Base-by-base conservation (phyloP, 2,113 vertebrate species). In the Tautogolabrus adspersus region DNA sequence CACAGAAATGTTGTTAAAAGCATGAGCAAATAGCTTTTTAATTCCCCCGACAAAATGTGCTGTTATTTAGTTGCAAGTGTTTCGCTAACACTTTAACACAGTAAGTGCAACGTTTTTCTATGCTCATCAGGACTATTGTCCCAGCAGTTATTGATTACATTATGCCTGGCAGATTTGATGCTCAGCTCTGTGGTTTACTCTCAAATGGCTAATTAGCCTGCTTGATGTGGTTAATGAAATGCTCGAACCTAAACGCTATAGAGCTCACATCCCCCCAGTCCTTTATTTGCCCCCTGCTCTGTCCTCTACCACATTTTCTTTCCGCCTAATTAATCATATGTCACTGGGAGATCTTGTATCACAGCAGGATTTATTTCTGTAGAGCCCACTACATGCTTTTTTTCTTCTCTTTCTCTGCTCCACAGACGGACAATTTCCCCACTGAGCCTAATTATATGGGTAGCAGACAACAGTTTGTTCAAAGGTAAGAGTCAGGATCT, bases 401-500 rank as follows among this genome's bases (percentile, higher is more conserved):
- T 95, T 93, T 86, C 58, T 92, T 49, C 5, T 79, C 65, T 84
- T 55, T 83, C 93, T 85, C 72, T 87, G 73, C 94, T 97, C 95
- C 94, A 88, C 96, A 99, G 98, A 99, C 97, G 95, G 98, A 99
- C 96, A 99, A 96, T 97, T 99, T 99, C 95, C 97, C 97, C 96
- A 95, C 97, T 94, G 97, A 99, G 96, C 95, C 98, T 97, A 99
- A 98, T 98, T 99, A 99, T 96, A 98, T 98, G 97, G 97, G 97
- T 93, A 98, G 97, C 96, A 98, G 98, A 96, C 98, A 99, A 95
- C 98, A 99, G 96, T 99, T 99, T 98, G 97, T 99, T 96, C 98
- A 99, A 96, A 99, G 98, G 98, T 99, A 98, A 97, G 97, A 93
- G 90, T 93, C 82, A 92, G 95, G 94, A 79, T 88, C 80, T 73